phyloP scores from a whole-genome alignment of 2,113 vertebrate species.

The Hyla sarda region DNA sequence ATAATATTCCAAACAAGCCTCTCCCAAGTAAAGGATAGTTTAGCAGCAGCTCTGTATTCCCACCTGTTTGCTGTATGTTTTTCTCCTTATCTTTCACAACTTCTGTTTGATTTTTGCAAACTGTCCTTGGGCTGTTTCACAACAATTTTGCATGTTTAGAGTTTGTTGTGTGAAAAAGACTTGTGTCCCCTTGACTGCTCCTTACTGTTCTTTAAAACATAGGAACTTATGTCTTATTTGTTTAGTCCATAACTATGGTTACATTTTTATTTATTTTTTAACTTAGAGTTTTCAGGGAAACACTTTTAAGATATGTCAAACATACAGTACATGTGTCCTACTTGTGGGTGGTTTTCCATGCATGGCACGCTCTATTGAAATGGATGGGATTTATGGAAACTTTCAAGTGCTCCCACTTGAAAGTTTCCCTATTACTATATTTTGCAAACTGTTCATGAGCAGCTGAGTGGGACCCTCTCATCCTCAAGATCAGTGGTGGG shows the following conservation, averaged over 20 bases:
- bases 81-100: neutral
- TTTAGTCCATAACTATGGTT: no score
- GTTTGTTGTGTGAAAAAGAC: neutral
- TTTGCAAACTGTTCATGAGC: neutral
- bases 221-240: neutral
- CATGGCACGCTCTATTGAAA: neutral
- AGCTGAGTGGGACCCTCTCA: neutral
- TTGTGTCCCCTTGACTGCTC: neutral
- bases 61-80: neutral
- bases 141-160: neutral
- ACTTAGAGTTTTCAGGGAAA: neutral
- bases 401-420: neutral
- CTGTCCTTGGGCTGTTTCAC: neutral
- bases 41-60: neutral
- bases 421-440: neutral
- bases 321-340: neutral
- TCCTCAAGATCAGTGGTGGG: neutral
- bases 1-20: neutral
- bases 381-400: neutral
- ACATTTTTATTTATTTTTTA: neutral
- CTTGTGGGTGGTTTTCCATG: neutral
- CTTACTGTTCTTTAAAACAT: neutral
- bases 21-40: neutral
- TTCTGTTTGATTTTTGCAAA: conserved; percentile 9
- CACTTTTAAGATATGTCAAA: neutral